Evolutionary conservation across 2,113 vertebrate genomes (phyloP).

Genomic region (Embiotoca jacksoni): DNA sequence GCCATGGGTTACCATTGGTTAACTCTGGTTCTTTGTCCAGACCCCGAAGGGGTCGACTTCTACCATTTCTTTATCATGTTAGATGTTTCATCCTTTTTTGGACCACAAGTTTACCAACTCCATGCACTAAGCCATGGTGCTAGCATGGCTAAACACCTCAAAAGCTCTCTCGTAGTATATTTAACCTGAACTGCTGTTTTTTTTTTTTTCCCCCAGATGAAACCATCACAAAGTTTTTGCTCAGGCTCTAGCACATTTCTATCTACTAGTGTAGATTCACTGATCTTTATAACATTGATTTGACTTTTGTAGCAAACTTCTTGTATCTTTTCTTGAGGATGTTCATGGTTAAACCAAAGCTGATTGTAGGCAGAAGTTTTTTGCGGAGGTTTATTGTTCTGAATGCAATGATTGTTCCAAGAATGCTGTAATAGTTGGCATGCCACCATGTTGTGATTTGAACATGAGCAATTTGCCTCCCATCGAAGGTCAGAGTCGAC

Average conservation of each 20-base stretch:
- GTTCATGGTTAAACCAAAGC: background rate
- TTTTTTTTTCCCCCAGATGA: no score
- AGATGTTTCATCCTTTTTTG: no score
- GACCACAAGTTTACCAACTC: no score
- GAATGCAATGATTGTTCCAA: conserved; percentile 61
- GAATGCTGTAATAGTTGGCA: conserved; percentile 71
- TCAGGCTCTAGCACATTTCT: background rate
- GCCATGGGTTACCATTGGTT: no score
- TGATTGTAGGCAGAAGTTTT: conserved; percentile 6
- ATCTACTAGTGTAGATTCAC: background rate
- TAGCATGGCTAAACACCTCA: no score
- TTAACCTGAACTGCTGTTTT: no score
- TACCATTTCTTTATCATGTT: no score
- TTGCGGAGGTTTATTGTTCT: conserved; percentile 36
- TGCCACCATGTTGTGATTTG: conserved; percentile 56
- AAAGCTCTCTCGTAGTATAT: background rate
- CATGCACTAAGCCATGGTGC: no score
- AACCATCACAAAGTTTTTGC: background rate
- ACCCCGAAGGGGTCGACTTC: no score
- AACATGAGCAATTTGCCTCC: conserved; percentile 60
- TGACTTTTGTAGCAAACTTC: background rate
- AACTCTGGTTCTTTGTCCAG: no score
- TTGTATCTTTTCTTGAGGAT: conserved; percentile 2
- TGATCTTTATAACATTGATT: background rate
- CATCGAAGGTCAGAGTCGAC: conserved; percentile 69